phyloP scores from a whole-genome alignment of 2,888 invertebrate species.

The Conops quadrifasciatus region DNA sequence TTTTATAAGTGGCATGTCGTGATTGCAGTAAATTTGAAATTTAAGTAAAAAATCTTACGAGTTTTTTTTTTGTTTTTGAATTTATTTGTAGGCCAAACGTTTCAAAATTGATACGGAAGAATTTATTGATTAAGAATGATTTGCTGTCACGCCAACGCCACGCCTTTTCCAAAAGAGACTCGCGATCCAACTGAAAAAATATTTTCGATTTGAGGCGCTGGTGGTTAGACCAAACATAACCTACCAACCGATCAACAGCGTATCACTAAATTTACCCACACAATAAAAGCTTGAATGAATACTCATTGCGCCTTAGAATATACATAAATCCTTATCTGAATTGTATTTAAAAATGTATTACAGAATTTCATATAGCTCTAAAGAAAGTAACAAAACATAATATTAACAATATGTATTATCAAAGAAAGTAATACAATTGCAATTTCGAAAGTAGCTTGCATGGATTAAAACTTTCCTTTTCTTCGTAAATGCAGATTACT shows the following conservation, averaged over 20 bases:
- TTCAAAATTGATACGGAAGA: too few relatives aligned
- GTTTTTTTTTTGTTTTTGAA: neutral
- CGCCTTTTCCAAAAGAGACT: constrained; percentile 51
- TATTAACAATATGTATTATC: constrained; percentile 4
- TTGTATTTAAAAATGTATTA: constrained; percentile 13
- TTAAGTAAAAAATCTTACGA: constrained; percentile 16
- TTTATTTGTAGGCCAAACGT: neutral
- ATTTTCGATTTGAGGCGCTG: constrained; percentile 53
- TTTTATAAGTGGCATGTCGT: constrained; percentile 11
- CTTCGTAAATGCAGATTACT: too few relatives aligned
- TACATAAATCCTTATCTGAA: constrained; percentile 10
- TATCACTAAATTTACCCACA: constrained; percentile 22
- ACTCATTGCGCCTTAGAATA: constrained; percentile 13
- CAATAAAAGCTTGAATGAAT: neutral
- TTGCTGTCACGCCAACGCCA: neutral
- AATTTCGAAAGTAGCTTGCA: too few relatives aligned
- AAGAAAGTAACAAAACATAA: neutral
- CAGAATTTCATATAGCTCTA: constrained; percentile 17
- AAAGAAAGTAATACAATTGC: too few relatives aligned
- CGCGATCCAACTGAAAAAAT: constrained; percentile 55
- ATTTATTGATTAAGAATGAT: neutral
- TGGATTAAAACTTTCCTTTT: too few relatives aligned
- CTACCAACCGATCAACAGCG: constrained; percentile 8
- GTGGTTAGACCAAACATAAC: constrained; percentile 35
- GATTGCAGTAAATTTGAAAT: constrained; percentile 5